Evolutionary conservation across 2,113 vertebrate species (phyloP).

Genomic region (Verasper variegatus): DNA sequence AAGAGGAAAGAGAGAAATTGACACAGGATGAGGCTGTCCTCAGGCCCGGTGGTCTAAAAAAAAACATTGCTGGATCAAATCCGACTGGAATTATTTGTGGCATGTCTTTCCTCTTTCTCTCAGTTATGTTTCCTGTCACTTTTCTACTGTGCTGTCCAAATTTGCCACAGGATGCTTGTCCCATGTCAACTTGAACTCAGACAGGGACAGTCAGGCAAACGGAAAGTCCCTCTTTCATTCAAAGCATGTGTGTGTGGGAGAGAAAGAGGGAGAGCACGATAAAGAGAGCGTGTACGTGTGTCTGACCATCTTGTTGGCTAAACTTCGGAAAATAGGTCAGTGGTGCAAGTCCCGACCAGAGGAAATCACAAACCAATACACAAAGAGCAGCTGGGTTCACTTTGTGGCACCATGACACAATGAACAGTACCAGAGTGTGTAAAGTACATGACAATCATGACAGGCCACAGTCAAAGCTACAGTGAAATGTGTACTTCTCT

Average conservation of each 20-base stretch:
- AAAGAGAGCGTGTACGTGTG: background rate
- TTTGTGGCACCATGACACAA: conserved; percentile 18
- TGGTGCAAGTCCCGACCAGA: conserved; percentile 25
- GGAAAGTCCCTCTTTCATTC: conserved; percentile 41
- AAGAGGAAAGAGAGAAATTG: conserved; percentile 8
- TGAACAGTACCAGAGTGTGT: background rate
- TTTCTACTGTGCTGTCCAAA: conserved; percentile 7
- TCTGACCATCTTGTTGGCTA: conserved; percentile 26
- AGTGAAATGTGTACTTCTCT: background rate
- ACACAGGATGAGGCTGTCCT: background rate
- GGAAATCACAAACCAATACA: conserved; percentile 12
- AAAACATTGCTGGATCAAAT: background rate
- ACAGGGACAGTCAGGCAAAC: conserved; percentile 3
- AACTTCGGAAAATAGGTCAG: conserved; percentile 66
- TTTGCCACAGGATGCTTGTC: conserved; percentile 14
- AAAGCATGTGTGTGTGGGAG: background rate
- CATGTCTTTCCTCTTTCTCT: conserved; percentile 1
- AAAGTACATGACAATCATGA: conserved; percentile 8
- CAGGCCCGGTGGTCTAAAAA: background rate
- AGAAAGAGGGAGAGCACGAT: background rate
- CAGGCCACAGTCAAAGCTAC: background rate
- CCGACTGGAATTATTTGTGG: background rate
- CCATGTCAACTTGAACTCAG: conserved; percentile 17
- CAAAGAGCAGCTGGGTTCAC: conserved; percentile 44
- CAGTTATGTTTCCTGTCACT: conserved; percentile 17